A percentile compares a stretch with the other conserved stretches of the same genome.
Evolutionary conservation across 2,888 invertebrate genomes (phyloP).

Genomic region (Miltochrista miniata): DNA sequence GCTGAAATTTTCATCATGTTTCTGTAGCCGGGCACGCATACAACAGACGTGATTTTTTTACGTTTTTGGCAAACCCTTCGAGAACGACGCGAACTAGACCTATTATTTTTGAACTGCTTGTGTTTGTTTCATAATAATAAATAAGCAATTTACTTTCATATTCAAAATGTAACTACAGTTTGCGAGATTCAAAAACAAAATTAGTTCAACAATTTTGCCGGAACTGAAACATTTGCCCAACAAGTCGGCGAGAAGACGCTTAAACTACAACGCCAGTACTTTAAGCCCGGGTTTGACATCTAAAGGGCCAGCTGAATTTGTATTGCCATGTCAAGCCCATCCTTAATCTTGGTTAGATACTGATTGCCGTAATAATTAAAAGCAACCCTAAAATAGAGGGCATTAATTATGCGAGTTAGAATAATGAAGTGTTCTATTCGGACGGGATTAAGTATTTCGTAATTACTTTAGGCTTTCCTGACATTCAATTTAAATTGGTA

Average conservation of each 20-base stretch:
- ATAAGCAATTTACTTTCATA: no score
- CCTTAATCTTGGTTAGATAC: constrained; percentile 2
- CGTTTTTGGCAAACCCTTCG: no score
- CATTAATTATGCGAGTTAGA: constrained; percentile 19
- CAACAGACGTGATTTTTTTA: no score
- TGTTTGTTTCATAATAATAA: no score
- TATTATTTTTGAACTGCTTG: no score
- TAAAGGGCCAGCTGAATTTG: background rate
- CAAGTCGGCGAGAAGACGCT: background rate
- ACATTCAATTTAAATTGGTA: background rate
- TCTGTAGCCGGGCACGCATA: no score
- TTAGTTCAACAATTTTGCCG: no score
- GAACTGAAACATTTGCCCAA: no score
- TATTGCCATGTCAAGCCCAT: background rate
- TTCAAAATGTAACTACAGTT: no score
- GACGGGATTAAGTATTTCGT: constrained; percentile 26
- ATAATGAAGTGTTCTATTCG: constrained; percentile 20
- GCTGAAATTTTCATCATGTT: no score
- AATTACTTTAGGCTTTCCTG: constrained; percentile 9
- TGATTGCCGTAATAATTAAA: constrained; percentile 10
- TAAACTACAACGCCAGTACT: background rate
- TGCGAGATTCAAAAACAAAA: constrained; percentile 16
- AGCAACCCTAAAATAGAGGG: constrained; percentile 13
- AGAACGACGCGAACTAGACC: no score
- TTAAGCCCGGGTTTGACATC: background rate